Conservation (phyloP, 2,888 invertebrate genomes). For the Mechanitis mazaeus region DNA sequence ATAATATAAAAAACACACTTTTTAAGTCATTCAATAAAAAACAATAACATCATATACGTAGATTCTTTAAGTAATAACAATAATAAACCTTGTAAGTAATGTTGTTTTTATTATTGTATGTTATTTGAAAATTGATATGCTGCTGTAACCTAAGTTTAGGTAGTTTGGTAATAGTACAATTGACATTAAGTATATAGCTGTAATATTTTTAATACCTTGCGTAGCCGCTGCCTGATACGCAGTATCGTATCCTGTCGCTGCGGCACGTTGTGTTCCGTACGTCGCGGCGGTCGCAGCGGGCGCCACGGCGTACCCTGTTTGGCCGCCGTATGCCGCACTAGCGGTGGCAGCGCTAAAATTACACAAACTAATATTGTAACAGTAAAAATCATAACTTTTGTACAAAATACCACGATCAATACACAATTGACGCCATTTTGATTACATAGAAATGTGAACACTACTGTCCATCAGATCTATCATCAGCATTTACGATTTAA, state of each 20-base stretch:
- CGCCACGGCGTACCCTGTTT: conserved; percentile 90
- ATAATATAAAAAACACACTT: no score
- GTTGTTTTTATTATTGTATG: conserved; percentile 4
- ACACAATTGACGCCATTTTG: conserved; percentile 70
- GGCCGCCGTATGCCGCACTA: conserved; percentile 89
- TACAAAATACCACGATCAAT: conserved; percentile 51
- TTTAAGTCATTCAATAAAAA: no score
- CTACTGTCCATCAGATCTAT: conserved; percentile 43
- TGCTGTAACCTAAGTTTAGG: neutral
- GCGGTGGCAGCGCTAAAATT: conserved; percentile 81
- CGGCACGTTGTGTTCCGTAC: conserved; percentile 88
- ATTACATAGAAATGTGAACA: conserved; percentile 54
- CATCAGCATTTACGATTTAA: conserved; percentile 20
- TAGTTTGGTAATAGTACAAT: neutral
- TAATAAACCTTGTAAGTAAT: no score
- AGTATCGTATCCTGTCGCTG: conserved; percentile 87
- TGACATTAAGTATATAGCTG: conserved; percentile 31
- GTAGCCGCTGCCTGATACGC: conserved; percentile 89
- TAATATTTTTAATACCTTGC: conserved; percentile 79
- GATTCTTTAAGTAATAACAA: no score
- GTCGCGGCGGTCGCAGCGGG: conserved; percentile 89
- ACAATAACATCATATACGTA: no score
- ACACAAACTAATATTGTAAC: conserved; percentile 31
- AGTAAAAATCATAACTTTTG: conserved; percentile 31
- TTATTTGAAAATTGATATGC: neutral